Conservation (phyloP, 2,888 invertebrate genomes). For the Amblyteles armatorius region DNA sequence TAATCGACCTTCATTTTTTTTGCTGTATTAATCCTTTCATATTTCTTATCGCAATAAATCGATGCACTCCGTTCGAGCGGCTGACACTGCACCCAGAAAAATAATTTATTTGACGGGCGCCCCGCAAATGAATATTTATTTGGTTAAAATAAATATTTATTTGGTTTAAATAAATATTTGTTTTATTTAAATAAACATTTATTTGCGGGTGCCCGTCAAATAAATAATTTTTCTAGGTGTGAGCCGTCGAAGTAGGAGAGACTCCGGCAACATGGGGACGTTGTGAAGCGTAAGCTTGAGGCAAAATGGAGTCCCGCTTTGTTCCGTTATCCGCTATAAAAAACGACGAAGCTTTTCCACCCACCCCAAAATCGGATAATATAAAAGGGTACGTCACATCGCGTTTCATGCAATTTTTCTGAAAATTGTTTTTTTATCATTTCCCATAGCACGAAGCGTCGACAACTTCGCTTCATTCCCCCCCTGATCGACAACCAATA, state of each 20-base stretch:
- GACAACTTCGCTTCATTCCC: background rate
- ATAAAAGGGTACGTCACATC: conserved; percentile 6
- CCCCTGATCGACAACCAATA: conserved; percentile 19
- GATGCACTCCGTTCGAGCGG: background rate
- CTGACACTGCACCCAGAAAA: no score
- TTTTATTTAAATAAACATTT: no score
- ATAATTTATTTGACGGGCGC: no score
- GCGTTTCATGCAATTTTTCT: conserved; percentile 7
- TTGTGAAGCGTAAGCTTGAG: background rate
- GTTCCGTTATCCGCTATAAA: background rate
- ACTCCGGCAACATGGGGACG: no score
- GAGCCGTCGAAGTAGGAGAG: background rate
- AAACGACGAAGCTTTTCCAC: background rate
- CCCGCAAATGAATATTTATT: no score
- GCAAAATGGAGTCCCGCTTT: background rate
- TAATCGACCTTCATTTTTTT: conserved; percentile 29
- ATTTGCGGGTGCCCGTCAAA: no score
- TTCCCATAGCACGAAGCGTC: background rate
- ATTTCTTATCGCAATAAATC: background rate
- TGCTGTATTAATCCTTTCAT: background rate
- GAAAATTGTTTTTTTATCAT: background rate
- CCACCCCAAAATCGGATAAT: background rate
- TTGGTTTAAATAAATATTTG: no score
- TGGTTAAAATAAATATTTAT: no score
- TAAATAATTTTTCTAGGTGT: no score